Evolutionary conservation across 1,140 invertebrate species (phyloP).

Genomic region (Cherax destructor): DNA sequence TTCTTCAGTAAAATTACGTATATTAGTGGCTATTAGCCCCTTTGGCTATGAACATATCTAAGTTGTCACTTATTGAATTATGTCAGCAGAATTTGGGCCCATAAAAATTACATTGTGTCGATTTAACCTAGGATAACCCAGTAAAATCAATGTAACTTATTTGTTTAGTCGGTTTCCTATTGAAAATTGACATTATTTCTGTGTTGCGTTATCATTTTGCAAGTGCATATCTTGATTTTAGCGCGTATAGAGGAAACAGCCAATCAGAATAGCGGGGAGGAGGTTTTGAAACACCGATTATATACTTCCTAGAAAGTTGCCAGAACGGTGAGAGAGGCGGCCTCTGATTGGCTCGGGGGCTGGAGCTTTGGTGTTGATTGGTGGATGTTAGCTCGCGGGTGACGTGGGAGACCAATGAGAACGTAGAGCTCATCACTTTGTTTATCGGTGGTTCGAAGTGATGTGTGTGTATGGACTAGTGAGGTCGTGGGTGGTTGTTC

Average conservation of each 20-base stretch:
- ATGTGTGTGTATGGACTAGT: constrained; percentile 45
- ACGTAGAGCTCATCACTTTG: constrained; percentile 39
- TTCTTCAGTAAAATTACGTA: no score
- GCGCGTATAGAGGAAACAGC: constrained; percentile 39
- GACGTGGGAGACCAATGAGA: background rate
- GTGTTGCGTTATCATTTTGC: background rate
- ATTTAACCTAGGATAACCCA: no score
- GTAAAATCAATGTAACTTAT: no score
- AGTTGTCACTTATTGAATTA: no score
- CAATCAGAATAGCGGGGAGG: constrained; percentile 13
- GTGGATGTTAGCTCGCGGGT: constrained; percentile 21
- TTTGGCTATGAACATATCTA: no score
- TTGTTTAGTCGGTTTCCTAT: no score
- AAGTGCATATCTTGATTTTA: constrained; percentile 20
- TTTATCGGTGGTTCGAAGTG: constrained; percentile 56
- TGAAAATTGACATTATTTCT: no score
- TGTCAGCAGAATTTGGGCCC: no score
- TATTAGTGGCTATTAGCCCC: no score
- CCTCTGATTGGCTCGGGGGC: constrained; percentile 17
- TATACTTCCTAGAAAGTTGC: constrained; percentile 30
- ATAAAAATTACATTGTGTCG: no score
- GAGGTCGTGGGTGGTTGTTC: constrained; percentile 34
- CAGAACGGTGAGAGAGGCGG: background rate
- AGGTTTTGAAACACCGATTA: constrained; percentile 47
- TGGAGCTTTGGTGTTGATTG: background rate